Conservation (phyloP, 2,797 vertebrate species). For the Dermochelys coriacea region DNA sequence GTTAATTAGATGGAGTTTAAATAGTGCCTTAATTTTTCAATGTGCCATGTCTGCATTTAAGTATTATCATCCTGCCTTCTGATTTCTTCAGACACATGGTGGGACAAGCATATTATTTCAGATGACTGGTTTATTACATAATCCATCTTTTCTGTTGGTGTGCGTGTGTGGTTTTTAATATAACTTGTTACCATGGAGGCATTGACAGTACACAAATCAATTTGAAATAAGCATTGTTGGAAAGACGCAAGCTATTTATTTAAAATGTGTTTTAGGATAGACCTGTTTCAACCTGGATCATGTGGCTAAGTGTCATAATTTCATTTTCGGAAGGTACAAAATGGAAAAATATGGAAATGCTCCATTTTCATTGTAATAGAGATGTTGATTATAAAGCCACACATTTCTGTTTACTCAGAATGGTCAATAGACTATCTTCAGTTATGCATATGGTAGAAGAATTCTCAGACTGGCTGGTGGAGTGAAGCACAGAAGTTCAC, state of each 20-base stretch:
- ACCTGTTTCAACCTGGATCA: background rate
- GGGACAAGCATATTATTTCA: background rate
- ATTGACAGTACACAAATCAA: background rate
- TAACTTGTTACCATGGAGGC: background rate
- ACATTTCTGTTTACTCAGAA: background rate
- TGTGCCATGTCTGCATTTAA: constrained; percentile 57
- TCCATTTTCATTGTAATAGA: background rate
- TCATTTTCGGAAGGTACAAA: background rate
- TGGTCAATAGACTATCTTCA: background rate
- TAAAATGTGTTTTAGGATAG: background rate
- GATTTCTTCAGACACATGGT: background rate
- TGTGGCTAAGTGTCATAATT: background rate
- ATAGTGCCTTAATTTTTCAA: background rate
- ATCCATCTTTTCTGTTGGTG: background rate
- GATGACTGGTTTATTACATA: background rate
- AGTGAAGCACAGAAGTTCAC: background rate
- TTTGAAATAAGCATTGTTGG: constrained; percentile 1
- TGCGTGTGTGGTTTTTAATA: background rate
- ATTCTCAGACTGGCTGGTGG: background rate
- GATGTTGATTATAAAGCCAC: background rate
- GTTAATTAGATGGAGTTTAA: background rate
- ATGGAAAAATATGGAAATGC: background rate
- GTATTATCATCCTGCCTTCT: constrained; percentile 29
- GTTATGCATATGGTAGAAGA: background rate
- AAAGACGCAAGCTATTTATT: background rate